Conservation (phyloP, 2,797 vertebrate species). For the Lepilemur ruficaudatus region DNA sequence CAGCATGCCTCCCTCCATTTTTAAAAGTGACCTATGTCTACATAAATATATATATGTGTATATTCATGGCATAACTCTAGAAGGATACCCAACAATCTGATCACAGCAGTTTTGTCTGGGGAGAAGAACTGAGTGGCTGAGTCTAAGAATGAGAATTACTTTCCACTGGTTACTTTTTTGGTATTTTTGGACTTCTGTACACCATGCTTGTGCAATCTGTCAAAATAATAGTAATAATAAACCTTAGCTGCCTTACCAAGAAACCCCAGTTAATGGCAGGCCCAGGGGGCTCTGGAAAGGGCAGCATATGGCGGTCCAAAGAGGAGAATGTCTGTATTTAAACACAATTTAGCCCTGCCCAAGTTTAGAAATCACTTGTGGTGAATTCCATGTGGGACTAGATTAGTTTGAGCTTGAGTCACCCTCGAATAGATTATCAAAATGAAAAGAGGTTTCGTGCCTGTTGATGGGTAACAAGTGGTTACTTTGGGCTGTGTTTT, state of each 20-base stretch:
- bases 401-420: background rate
- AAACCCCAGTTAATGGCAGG: background rate
- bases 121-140: background rate
- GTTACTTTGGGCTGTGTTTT: background rate
- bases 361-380: slow-evolving; percentile 9
- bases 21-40: background rate
- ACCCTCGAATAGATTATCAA: background rate
- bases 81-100: background rate
- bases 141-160: background rate
- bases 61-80: slow-evolving; percentile 5
- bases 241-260: background rate
- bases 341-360: background rate
- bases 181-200: background rate
- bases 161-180: background rate
- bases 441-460: background rate
- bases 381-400: background rate
- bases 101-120: background rate
- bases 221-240: background rate
- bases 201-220: background rate
- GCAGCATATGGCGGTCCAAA: background rate
- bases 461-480: background rate
- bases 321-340: background rate
- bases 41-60: background rate
- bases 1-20: background rate
- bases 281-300: background rate